Percentiles rank a stretch among this genome's conserved stretches.
Conservation (phyloP, 1,140 invertebrate genomes). For the Metopolophium dirhodum region DNA sequence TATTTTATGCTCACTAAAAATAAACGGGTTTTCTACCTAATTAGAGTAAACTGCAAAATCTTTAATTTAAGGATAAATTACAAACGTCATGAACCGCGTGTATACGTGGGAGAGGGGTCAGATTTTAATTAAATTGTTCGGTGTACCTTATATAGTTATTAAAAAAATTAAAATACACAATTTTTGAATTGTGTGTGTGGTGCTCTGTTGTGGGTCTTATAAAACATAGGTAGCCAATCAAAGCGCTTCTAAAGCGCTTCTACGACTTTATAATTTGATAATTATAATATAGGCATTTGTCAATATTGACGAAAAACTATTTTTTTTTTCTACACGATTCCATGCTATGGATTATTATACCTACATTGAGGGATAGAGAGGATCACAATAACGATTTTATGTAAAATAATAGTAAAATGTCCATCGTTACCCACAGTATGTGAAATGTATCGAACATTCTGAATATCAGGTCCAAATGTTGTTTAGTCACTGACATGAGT, state of each 20-base stretch:
- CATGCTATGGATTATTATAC: background rate
- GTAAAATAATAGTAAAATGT: background rate
- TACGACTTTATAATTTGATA: too few species aligned
- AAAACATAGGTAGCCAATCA: too few species aligned
- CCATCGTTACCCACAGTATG: too few species aligned
- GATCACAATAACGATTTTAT: background rate
- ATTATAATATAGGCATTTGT: background rate
- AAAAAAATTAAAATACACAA: background rate
- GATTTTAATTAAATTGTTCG: background rate
- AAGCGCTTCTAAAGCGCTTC: background rate
- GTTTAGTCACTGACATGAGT: background rate
- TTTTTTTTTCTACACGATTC: background rate
- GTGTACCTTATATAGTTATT: background rate
- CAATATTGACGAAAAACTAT: background rate
- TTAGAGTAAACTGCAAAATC: background rate
- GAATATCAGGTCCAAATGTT: background rate
- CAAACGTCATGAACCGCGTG: background rate
- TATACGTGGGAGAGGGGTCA: background rate
- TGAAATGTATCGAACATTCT: background rate
- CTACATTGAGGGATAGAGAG: background rate
- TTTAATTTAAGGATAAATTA: background rate
- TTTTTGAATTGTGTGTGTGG: background rate
- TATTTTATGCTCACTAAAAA: background rate
- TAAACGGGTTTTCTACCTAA: background rate
- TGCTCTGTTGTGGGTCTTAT: background rate